phyloP scores from a whole-genome alignment of 2,888 invertebrate species.

The Hymenopus coronatus region DNA sequence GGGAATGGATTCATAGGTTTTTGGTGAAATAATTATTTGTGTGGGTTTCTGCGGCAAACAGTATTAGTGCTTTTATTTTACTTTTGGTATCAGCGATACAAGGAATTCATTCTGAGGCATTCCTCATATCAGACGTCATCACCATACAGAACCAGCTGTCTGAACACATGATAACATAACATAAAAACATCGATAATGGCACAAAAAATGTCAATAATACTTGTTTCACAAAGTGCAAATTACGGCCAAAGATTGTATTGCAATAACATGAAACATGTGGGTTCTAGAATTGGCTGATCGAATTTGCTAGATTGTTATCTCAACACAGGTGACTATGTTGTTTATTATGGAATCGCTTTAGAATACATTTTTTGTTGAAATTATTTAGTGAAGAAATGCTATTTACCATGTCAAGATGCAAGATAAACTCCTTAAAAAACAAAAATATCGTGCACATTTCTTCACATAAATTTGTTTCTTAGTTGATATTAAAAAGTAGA shows the following conservation, averaged over 20 bases:
- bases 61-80: background rate
- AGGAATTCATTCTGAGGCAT: background rate
- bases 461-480: too few relatives aligned
- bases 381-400: too few relatives aligned
- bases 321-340: too few relatives aligned
- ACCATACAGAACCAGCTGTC: background rate
- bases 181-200: background rate
- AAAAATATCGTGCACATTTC: too few relatives aligned
- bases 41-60: background rate
- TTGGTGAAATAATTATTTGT: background rate
- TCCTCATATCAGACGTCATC: background rate
- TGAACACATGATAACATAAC: background rate
- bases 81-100: background rate
- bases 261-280: background rate
- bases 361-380: too few relatives aligned
- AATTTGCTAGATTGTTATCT: too few relatives aligned
- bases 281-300: background rate
- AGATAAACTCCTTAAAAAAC: too few relatives aligned
- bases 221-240: background rate
- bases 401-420: too few relatives aligned
- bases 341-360: too few relatives aligned
- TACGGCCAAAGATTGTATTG: background rate
- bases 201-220: background rate
- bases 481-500: too few relatives aligned
- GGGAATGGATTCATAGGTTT: background rate